Evolutionary conservation across 37 sponge, comb jelly and placozoan species (phyloP), one percentile per base, ranked within the genome.

Genomic region (Geodia barretti): DNA sequence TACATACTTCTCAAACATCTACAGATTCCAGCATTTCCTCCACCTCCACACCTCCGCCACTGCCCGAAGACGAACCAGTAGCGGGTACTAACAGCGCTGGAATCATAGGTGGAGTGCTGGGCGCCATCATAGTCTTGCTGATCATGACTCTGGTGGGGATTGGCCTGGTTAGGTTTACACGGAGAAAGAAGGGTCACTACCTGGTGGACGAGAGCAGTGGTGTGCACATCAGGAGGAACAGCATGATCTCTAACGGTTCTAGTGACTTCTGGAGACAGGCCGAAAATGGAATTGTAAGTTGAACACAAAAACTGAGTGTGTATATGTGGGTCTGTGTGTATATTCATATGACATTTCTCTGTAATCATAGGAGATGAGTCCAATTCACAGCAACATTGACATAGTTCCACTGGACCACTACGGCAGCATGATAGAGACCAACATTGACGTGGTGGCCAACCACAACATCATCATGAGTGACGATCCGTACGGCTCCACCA

Each of bases 301-400:
- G n/a, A n/a, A n/a, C n/a, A n/a, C n/a, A n/a, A n/a, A 25, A 47
- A 47, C 14, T 47, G 7, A 14, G 7, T 54, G 41, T 59, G 63
- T 33, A 60, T 40, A 47, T 28, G 20, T 64, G n/a, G 40, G 64
- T 38, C n/a, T 68, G 69, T n/a, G 32, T 68, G 69, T 68, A 68
- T 5, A 68, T 68, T 8, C 2, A 19, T 68, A 1, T 68, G 28
- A 3, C 36, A 68, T 47, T 47, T 41, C 1, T 35, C 32, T 36
- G 5, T 41, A 41, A 4, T n/a, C 79, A 28, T 69, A 92, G 92
- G 92, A 92, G 67, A 92, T 92, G 92, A 92, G 88, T 65, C 92
- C 92, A 0, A 7, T 7, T 14, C 54, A 47, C 14, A 47, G 11
- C 54, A 47, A 47, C 14, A 87, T 92, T 72, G 92, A 92, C 40